phyloP scores from a whole-genome alignment of 1,140 invertebrate species.

The Pissodes strobi region DNA sequence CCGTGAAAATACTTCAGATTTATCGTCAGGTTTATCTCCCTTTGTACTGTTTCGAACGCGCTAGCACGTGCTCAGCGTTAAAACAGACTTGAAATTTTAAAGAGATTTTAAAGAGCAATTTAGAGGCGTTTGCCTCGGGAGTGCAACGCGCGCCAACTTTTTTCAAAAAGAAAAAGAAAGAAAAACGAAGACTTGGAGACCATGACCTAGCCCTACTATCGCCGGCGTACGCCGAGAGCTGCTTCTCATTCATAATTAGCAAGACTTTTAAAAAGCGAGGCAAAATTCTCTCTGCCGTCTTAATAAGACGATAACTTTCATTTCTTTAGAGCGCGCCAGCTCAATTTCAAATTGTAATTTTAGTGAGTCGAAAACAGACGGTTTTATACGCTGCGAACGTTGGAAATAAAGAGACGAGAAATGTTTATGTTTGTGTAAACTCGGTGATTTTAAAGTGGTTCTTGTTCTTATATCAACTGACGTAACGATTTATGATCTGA shows the following conservation, averaged over 20 bases:
- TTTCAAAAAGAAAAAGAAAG: constrained; percentile 33
- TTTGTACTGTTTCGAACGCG: too few species aligned
- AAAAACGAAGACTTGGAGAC: constrained; percentile 29
- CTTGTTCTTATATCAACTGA: too few species aligned
- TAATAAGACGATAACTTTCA: constrained; percentile 32
- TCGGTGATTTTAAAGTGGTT: too few species aligned
- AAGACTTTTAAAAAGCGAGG: constrained; percentile 37
- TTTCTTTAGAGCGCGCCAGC: constrained; percentile 26
- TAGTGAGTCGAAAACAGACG: constrained; percentile 6
- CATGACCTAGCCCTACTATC: constrained; percentile 35
- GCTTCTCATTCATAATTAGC: constrained; percentile 37
- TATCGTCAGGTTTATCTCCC: too few species aligned
- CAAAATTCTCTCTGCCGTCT: constrained; percentile 27
- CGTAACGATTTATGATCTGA: too few species aligned
- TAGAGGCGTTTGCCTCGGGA: constrained; percentile 24
- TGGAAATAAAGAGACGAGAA: too few species aligned
- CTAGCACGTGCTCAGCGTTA: too few species aligned
- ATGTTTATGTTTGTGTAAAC: too few species aligned
- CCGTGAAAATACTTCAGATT: too few species aligned
- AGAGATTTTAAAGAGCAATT: constrained; percentile 31
- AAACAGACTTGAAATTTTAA: constrained; percentile 24
- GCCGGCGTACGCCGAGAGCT: constrained; percentile 25
- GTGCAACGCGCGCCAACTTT: constrained; percentile 33
- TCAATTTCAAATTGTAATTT: constrained; percentile 27
- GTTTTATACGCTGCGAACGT: constrained; percentile 1